phyloP scores from a whole-genome alignment of 2,113 vertebrate species.

The Trinectes maculatus region DNA sequence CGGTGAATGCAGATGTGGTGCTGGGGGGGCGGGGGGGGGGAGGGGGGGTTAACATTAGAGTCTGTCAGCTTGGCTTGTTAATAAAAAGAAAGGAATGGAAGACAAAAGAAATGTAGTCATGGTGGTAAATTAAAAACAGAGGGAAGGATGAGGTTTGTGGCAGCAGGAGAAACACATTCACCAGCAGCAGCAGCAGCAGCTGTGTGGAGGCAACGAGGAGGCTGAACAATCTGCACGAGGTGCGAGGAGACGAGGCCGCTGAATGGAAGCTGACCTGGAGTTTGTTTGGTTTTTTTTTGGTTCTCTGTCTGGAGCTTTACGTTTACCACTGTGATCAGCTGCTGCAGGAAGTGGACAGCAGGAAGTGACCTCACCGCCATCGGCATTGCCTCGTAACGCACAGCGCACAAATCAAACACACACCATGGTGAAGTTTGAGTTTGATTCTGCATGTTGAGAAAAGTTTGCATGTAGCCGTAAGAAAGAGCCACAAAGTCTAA shows the following conservation, averaged over 20 bases:
- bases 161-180: slow-evolving; percentile 13
- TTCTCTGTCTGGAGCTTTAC: no score
- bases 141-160: slow-evolving; percentile 61
- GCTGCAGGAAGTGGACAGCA: not conserved
- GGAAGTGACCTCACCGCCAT: slow-evolving; percentile 31
- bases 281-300: no score
- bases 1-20: slow-evolving; percentile 46
- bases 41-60: slow-evolving; percentile 29
- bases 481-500: slow-evolving; percentile 71
- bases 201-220: not conserved
- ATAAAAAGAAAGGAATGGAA: slow-evolving; percentile 52
- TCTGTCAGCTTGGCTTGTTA: slow-evolving; percentile 37
- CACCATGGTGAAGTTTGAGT: slow-evolving; percentile 5
- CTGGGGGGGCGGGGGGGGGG: not conserved
- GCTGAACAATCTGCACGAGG: no score
- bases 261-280: no score
- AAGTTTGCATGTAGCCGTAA: not conserved
- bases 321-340: not conserved
- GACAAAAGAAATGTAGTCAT: slow-evolving; percentile 53
- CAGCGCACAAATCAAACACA: slow-evolving; percentile 24
- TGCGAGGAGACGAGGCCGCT: no score
- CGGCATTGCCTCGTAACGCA: slow-evolving; percentile 30
- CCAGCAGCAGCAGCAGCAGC: slow-evolving; percentile 1
- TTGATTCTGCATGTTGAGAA: not conserved
- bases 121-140: slow-evolving; percentile 37